phyloP scores from a whole-genome alignment of 2,888 invertebrate species.

The Syrista parreyssii region DNA sequence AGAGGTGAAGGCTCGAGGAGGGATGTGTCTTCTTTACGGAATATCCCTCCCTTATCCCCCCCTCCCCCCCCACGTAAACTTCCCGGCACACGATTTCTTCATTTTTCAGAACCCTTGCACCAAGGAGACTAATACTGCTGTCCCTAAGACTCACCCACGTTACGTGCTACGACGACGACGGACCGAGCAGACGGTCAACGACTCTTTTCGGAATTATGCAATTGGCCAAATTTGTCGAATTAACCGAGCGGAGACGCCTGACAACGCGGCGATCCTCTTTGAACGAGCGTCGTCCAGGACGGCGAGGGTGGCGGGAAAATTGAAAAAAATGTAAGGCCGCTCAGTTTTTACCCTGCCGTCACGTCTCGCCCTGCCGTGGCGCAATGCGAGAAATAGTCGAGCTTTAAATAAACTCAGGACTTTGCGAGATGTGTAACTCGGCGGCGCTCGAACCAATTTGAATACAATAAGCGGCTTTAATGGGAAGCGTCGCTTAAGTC shows the following conservation, averaged over 20 bases:
- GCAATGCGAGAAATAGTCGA: not conserved
- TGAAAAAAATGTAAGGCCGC: too few species aligned
- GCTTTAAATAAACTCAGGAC: conserved; percentile 9
- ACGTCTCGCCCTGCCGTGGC: not conserved
- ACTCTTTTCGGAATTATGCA: conserved; percentile 62
- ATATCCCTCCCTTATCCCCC: conserved; percentile 28
- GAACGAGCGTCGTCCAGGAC: not conserved
- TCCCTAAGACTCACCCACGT: not conserved
- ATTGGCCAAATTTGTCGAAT: conserved; percentile 64
- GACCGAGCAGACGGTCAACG: conserved; percentile 51
- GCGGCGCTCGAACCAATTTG: conserved; percentile 45
- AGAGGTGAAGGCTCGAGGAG: conserved; percentile 21
- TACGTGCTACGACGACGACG: conserved; percentile 9
- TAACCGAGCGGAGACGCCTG: conserved; percentile 40
- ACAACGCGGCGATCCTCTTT: conserved; percentile 11
- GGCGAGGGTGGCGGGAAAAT: conserved; percentile 5
- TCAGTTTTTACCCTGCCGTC: too few species aligned
- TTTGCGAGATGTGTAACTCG: conserved; percentile 5
- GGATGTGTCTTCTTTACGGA: conserved; percentile 22
- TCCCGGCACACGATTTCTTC: not conserved
- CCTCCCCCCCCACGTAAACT: too few species aligned
- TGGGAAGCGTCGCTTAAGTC: conserved; percentile 44
- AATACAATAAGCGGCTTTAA: conserved; percentile 62
- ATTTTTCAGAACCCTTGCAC: not conserved
- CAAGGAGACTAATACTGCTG: not conserved